Evolutionary conservation across 2,797 vertebrate genomes (phyloP).

Genomic region (Clarias fuscus): DNA sequence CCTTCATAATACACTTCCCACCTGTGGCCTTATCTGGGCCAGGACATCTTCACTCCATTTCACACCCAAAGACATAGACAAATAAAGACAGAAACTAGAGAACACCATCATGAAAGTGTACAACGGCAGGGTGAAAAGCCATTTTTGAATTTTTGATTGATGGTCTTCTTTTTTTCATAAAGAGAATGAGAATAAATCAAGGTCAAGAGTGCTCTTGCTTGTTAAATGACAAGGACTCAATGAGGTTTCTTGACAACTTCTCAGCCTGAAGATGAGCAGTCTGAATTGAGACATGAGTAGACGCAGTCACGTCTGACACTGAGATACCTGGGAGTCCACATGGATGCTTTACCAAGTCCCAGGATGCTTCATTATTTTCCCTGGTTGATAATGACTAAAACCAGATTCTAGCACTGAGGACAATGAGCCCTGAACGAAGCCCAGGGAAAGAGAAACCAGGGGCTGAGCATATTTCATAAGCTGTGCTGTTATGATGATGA

Average conservation of each 20-base stretch:
- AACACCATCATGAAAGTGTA: conserved; percentile 26
- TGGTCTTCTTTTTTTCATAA: conserved; percentile 41
- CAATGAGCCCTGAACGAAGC: conserved; percentile 59
- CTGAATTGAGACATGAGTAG: conserved; percentile 59
- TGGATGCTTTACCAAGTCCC: conserved; percentile 57
- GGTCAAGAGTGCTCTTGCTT: conserved; percentile 15
- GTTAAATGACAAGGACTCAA: conserved; percentile 4
- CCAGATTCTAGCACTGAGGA: conserved; percentile 54
- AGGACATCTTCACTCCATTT: conserved; percentile 64
- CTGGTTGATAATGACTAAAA: conserved; percentile 50
- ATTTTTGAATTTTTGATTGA: conserved; percentile 47
- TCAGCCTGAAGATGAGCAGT: conserved; percentile 1
- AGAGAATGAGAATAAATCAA: conserved; percentile 19
- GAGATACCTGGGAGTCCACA: conserved; percentile 34
- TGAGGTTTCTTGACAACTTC: conserved; percentile 9
- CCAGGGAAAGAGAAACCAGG: conserved; percentile 46
- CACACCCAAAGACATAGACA: conserved; percentile 50
- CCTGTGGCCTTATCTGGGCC: conserved; percentile 69
- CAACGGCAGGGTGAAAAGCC: conserved; percentile 38
- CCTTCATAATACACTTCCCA: conserved; percentile 73
- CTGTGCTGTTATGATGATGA: conserved; percentile 73
- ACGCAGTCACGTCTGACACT: conserved; percentile 54
- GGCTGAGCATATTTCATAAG: conserved; percentile 69
- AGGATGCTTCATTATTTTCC: conserved; percentile 51
- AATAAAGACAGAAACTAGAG: conserved; percentile 28